phyloP scores from a whole-genome alignment of 2,797 vertebrate genomes.

The Protonibea diacanthus region DNA sequence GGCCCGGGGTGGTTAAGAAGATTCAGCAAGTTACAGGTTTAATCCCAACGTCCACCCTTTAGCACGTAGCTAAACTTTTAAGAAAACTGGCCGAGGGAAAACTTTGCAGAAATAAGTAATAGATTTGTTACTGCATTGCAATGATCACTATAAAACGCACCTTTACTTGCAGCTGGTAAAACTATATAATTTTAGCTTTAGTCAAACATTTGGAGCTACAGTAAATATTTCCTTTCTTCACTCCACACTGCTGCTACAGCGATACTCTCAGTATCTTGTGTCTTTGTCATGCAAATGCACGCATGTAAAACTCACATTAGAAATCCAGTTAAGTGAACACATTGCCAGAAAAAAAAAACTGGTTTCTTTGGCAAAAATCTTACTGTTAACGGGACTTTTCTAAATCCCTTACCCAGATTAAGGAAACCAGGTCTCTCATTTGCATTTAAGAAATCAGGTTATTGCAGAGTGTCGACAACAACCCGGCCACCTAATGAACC shows the following conservation, averaged over 20 bases:
- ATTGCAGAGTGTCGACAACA: slow-evolving; percentile 36
- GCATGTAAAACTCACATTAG: neutral
- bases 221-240: neutral
- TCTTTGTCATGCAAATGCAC: slow-evolving; percentile 23
- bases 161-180: neutral
- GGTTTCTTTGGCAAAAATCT: slow-evolving; percentile 6
- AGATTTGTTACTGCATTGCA: neutral
- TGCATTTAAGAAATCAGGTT: slow-evolving; percentile 49
- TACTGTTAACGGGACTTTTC: slow-evolving; percentile 7
- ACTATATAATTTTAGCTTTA: too few relatives aligned
- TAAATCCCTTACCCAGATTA: slow-evolving; percentile 15
- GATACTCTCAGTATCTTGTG: neutral
- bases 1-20: neutral
- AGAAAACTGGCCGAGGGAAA: neutral
- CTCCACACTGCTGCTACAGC: neutral
- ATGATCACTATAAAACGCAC: slow-evolving; percentile 3
- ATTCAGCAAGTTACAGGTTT: slow-evolving; percentile 15
- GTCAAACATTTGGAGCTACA: too few relatives aligned
- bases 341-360: neutral
- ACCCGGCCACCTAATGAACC: neutral
- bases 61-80: neutral
- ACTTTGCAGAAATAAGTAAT: neutral
- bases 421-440: slow-evolving; percentile 45
- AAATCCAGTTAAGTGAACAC: slow-evolving; percentile 3
- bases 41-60: neutral